Conservation (phyloP, 1,140 invertebrate species). For the Bombus difficillimus region DNA sequence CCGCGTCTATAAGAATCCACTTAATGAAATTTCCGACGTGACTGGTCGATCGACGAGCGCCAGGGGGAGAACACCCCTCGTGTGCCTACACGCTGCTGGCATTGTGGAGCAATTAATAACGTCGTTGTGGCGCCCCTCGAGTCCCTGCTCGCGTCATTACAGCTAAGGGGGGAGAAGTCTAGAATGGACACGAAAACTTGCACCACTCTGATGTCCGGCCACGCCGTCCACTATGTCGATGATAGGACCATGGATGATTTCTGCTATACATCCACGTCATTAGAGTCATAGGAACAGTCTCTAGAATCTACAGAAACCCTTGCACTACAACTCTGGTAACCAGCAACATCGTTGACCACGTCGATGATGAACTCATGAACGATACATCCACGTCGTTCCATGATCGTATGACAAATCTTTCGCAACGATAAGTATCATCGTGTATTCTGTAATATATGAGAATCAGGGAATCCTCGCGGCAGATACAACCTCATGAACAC, state of each 20-base stretch:
- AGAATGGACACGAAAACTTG: constrained; percentile 6
- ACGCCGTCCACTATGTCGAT: no score
- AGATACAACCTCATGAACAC: neutral
- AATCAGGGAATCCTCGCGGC: neutral
- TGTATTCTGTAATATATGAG: neutral
- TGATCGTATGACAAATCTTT: neutral
- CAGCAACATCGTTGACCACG: no score
- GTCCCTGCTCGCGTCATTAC: constrained; percentile 45
- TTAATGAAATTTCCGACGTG: constrained; percentile 79
- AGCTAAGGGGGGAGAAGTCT: constrained; percentile 24
- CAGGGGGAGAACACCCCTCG: constrained; percentile 61
- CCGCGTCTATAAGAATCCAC: constrained; percentile 79
- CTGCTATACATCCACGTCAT: neutral
- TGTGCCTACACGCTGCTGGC: constrained; percentile 66
- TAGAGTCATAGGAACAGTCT: no score
- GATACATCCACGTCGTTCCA: no score
- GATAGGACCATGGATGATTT: neutral
- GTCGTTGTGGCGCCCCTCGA: constrained; percentile 76
- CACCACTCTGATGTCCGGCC: neutral
- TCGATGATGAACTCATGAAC: no score
- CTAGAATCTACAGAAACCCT: no score
- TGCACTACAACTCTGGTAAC: no score
- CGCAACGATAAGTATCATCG: no score
- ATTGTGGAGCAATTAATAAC: constrained; percentile 80
- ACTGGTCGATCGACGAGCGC: constrained; percentile 66